phyloP scores from a whole-genome alignment of 2,888 invertebrate species.

The Ametastegia equiseti region DNA sequence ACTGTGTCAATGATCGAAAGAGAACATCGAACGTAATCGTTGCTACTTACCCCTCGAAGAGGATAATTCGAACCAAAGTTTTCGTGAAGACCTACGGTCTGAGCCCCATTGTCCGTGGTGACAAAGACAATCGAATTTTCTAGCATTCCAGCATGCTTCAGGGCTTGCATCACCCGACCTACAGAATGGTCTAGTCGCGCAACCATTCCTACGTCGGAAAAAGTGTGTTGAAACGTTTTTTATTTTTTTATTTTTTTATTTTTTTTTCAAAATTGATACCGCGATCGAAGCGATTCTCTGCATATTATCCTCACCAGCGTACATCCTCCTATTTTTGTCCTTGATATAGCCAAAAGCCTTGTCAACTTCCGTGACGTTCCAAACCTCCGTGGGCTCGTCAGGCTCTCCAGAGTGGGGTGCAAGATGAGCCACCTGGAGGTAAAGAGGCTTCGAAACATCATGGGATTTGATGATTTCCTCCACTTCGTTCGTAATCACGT shows the following conservation, averaged over 20 bases:
- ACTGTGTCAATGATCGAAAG: no score
- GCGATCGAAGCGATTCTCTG: neutral
- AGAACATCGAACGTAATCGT: neutral
- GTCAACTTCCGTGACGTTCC: conserved; percentile 79
- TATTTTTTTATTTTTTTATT: no score
- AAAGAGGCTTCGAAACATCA: conserved; percentile 82
- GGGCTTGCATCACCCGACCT: conserved; percentile 77
- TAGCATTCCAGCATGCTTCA: conserved; percentile 77
- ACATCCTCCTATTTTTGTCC: conserved; percentile 83
- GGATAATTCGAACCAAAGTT: conserved; percentile 82
- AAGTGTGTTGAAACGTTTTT: no score
- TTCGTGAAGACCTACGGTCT: conserved; percentile 74
- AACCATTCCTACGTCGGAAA: conserved; percentile 78
- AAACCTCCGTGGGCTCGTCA: conserved; percentile 84
- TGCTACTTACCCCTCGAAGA: conserved; percentile 76
- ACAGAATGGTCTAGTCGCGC: conserved; percentile 81
- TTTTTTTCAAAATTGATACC: neutral
- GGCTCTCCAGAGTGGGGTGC: conserved; percentile 89
- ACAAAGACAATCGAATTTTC: conserved; percentile 81
- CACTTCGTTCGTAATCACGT: conserved; percentile 83
- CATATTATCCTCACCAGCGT: conserved; percentile 80
- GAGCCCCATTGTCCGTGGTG: conserved; percentile 81
- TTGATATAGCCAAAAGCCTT: conserved; percentile 84
- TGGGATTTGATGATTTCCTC: conserved; percentile 81
- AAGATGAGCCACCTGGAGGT: conserved; percentile 87